Percentiles rank a stretch among this genome's conserved stretches.
Evolutionary conservation across 23 tunicate species (phyloP).

Genomic region (Halocynthia aurantium): DNA sequence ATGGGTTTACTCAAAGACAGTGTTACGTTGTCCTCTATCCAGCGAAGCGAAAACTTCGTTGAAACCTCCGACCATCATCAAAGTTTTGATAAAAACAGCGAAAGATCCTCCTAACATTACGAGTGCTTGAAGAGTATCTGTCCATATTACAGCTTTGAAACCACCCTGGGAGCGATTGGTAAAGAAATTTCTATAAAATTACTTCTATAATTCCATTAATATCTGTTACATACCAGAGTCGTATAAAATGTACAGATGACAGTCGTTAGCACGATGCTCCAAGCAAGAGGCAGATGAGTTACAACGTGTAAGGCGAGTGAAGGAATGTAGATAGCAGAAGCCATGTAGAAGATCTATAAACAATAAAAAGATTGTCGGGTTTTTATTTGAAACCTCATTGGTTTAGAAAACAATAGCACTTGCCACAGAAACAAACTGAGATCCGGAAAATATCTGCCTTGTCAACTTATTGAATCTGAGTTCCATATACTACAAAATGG

Average conservation of each 20-base stretch:
- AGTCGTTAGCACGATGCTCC: constrained; percentile 21
- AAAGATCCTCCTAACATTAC: constrained; percentile 27
- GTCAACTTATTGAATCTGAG: background rate
- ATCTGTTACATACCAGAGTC: constrained; percentile 11
- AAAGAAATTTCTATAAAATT: too few species aligned
- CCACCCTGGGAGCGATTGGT: constrained; percentile 16
- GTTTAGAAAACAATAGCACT: too few species aligned
- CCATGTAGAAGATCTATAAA: constrained; percentile 16
- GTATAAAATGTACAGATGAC: constrained; percentile 24
- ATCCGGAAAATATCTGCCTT: too few species aligned
- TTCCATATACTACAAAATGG: background rate
- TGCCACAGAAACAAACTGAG: too few species aligned
- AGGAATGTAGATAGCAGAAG: constrained; percentile 8
- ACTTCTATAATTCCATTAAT: background rate
- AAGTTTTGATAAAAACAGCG: constrained; percentile 23
- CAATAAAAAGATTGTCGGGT: too few species aligned
- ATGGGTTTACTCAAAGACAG: background rate
- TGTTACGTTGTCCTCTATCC: constrained; percentile 20
- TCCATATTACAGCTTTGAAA: constrained; percentile 48
- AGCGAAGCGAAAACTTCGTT: constrained; percentile 25
- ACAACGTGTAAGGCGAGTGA: constrained; percentile 19
- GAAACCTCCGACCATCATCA: constrained; percentile 26
- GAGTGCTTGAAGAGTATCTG: constrained; percentile 22
- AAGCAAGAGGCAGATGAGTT: constrained; percentile 6
- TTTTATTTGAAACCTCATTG: too few species aligned